Evolutionary conservation across 2,888 invertebrate genomes (phyloP).

Genomic region (Sisyra terminalis): DNA sequence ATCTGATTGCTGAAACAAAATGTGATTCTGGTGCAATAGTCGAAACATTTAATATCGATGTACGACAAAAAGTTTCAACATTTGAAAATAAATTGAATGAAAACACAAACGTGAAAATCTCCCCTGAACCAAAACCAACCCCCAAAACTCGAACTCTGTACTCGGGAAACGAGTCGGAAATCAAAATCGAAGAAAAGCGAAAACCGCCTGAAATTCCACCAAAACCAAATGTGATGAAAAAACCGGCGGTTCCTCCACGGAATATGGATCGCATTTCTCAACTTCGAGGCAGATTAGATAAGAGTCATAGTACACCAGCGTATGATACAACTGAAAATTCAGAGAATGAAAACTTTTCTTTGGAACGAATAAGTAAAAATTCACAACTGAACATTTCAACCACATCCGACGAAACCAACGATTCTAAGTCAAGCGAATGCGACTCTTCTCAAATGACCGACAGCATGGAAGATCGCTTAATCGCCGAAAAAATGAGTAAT

Average conservation of each 20-base stretch:
- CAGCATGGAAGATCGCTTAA: neutral
- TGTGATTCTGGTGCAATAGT: conserved; percentile 17
- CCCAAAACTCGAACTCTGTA: conserved; percentile 5
- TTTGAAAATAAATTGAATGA: conserved; percentile 1
- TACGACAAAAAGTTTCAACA: neutral
- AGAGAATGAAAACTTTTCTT: conserved; percentile 6
- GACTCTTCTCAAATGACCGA: no score
- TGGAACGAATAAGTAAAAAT: neutral
- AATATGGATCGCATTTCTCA: conserved; percentile 17
- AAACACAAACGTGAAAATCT: neutral
- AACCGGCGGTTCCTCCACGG: conserved; percentile 22
- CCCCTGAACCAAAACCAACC: neutral
- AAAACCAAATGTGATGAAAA: conserved; percentile 18
- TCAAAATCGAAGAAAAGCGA: conserved; percentile 2
- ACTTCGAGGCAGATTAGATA: conserved; percentile 46
- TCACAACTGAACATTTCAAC: no score
- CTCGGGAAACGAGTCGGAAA: neutral
- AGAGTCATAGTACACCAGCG: conserved; percentile 69
- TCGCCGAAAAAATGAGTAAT: conserved; percentile 1
- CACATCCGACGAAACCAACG: no score
- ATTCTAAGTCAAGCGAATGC: no score
- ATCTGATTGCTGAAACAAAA: conserved; percentile 20
- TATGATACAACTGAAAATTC: conserved; percentile 37
- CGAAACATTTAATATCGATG: conserved; percentile 11
- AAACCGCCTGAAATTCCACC: conserved; percentile 19